These are phyloP conservation scores for Coturnix japonica DNA, from an alignment of 2,113 vertebrate genomes.

Conservation along the genomic window DNA sequence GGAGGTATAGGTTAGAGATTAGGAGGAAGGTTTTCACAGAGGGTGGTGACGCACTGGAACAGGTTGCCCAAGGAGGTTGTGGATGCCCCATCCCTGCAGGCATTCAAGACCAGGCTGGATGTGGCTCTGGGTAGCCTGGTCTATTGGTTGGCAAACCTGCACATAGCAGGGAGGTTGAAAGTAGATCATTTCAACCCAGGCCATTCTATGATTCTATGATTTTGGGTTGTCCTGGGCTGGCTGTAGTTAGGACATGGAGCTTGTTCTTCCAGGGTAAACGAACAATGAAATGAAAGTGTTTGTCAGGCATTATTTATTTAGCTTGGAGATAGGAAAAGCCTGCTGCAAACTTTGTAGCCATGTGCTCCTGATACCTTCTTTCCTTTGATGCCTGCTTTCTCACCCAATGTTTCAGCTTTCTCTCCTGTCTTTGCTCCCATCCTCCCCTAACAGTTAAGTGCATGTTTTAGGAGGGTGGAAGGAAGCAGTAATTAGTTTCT, in stretches of 20 bases:
- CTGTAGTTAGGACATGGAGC: background rate
- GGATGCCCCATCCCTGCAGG: too few relatives aligned
- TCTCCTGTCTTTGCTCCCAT: background rate
- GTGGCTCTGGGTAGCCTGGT: too few relatives aligned
- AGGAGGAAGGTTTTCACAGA: too few relatives aligned
- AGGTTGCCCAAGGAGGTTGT: too few relatives aligned
- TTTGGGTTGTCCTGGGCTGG: background rate
- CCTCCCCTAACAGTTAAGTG: background rate
- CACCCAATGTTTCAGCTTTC: background rate
- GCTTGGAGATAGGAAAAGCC: background rate
- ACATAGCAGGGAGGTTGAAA: too few relatives aligned
- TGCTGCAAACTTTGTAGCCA: background rate
- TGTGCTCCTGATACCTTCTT: background rate
- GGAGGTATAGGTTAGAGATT: too few relatives aligned
- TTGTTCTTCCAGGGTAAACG: background rate
- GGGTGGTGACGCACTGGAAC: too few relatives aligned
- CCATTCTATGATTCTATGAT: background rate
- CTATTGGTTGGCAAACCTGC: too few relatives aligned
- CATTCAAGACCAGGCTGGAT: too few relatives aligned
- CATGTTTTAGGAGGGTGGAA: background rate
- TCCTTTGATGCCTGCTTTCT: background rate
- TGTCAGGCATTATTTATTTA: background rate
- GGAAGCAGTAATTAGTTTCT: background rate
- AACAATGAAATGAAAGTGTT: background rate
- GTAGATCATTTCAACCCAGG: too few relatives aligned